Conservation (phyloP, 2,797 vertebrate genomes). For the Mormyrus proboscirostris region DNA sequence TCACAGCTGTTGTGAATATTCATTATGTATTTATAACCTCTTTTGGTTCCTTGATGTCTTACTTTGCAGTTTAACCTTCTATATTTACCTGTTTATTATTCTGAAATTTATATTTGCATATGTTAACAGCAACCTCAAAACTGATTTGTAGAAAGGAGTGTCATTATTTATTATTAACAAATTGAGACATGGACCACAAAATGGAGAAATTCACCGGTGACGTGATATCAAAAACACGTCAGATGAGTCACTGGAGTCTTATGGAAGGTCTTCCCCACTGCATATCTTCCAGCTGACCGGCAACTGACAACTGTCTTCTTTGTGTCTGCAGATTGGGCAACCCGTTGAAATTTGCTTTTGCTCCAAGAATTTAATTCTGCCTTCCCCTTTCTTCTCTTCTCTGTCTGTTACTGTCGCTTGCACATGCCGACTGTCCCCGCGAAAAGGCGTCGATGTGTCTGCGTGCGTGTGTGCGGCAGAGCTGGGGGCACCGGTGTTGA, state of each 20-base stretch:
- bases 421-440: background rate
- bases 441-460: background rate
- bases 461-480: background rate
- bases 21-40: background rate
- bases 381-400: conserved; percentile 10
- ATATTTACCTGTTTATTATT: background rate
- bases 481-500: background rate
- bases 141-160: background rate
- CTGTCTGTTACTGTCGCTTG: background rate
- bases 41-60: background rate
- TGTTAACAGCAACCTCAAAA: background rate
- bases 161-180: background rate
- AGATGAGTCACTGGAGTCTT: background rate
- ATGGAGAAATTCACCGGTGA: background rate
- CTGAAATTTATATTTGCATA: background rate
- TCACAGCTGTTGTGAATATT: background rate
- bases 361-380: background rate
- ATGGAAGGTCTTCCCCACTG: background rate
- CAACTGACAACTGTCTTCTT: background rate
- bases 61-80: background rate
- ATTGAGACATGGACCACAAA: background rate
- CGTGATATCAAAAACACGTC: background rate
- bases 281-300: background rate
- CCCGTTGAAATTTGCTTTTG: background rate
- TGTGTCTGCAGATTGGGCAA: background rate